These are phyloP conservation scores for Dilophus febrilis DNA, from an alignment of 2,888 invertebrate genomes.

Conservation along the genomic window DNA sequence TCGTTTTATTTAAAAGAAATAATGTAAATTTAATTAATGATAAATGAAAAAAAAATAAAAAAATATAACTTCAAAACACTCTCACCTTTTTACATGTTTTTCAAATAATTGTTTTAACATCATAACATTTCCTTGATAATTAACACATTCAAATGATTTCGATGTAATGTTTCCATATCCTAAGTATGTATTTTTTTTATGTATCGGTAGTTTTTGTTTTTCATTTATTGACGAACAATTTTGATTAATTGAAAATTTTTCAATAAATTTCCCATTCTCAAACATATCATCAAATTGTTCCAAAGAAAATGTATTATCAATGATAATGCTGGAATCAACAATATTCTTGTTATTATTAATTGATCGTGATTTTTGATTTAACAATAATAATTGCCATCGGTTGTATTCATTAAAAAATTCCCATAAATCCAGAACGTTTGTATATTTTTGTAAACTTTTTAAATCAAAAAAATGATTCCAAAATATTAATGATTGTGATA, in stretches of 20 bases:
- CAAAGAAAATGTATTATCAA: slow-evolving; percentile 65
- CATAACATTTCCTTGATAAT: slow-evolving; percentile 63
- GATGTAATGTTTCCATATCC: slow-evolving; percentile 48
- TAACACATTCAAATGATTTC: slow-evolving; percentile 40
- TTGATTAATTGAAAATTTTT: slow-evolving; percentile 49
- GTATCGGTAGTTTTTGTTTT: slow-evolving; percentile 11
- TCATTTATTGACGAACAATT: slow-evolving; percentile 25
- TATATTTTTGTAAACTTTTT: slow-evolving; percentile 52
- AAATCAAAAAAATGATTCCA: slow-evolving; percentile 84
- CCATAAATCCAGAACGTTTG: slow-evolving; percentile 64
- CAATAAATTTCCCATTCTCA: slow-evolving; percentile 59
- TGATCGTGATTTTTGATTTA: too few species aligned
- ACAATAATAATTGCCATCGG: slow-evolving; percentile 10
- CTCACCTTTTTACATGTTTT: slow-evolving; percentile 29
- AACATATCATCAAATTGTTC: slow-evolving; percentile 78
- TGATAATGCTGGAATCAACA: slow-evolving; percentile 24
- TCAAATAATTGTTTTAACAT: slow-evolving; percentile 43
- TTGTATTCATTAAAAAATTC: slow-evolving; percentile 52
- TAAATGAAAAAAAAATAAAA: background rate
- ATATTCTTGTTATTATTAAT: slow-evolving; percentile 6
- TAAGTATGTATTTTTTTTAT: slow-evolving; percentile 27
- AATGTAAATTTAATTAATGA: background rate
- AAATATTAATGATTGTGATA: slow-evolving; percentile 41
- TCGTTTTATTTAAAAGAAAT: background rate
- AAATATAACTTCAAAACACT: too few species aligned